Evolutionary conservation across 92 coral and sea anemone genomes (phyloP).

Genomic region (Scolanthus callimorphus): DNA sequence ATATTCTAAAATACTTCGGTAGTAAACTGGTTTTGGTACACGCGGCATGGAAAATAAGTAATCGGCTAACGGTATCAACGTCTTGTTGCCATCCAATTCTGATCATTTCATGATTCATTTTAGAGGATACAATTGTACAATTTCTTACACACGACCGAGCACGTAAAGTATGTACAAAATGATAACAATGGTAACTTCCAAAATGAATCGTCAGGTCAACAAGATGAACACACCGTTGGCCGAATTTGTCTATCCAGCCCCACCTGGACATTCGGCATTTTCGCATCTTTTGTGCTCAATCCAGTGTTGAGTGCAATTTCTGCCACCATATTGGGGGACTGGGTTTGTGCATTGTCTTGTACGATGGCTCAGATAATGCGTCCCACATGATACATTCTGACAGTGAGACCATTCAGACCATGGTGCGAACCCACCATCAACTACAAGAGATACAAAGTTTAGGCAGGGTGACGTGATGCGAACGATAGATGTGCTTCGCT

Average conservation of each 20-base stretch:
- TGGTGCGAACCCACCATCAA: slow-evolving; percentile 72
- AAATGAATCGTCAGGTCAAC: too few relatives aligned
- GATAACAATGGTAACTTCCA: background rate
- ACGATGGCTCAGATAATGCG: slow-evolving; percentile 48
- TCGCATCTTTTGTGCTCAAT: slow-evolving; percentile 63
- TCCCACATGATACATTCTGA: slow-evolving; percentile 51
- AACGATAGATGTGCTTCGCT: too few relatives aligned
- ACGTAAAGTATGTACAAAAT: background rate
- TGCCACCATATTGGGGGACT: slow-evolving; percentile 68
- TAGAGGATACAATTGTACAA: too few relatives aligned
- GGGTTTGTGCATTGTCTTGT: slow-evolving; percentile 81
- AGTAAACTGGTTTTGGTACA: too few relatives aligned
- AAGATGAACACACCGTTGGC: too few relatives aligned
- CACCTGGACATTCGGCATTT: slow-evolving; percentile 50
- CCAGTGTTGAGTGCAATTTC: slow-evolving; percentile 61
- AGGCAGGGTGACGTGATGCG: too few relatives aligned
- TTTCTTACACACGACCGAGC: too few relatives aligned
- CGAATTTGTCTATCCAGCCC: background rate
- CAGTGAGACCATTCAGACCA: slow-evolving; percentile 90
- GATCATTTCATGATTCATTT: too few relatives aligned
- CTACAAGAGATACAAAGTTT: too few relatives aligned
- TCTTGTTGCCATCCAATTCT: too few relatives aligned
- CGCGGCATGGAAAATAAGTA: too few relatives aligned
- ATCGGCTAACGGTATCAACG: background rate
- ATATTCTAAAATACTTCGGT: too few relatives aligned